Percentiles rank a stretch among this genome's conserved stretches.
Conservation (phyloP, 2,888 invertebrate genomes). For the Dione juno region DNA sequence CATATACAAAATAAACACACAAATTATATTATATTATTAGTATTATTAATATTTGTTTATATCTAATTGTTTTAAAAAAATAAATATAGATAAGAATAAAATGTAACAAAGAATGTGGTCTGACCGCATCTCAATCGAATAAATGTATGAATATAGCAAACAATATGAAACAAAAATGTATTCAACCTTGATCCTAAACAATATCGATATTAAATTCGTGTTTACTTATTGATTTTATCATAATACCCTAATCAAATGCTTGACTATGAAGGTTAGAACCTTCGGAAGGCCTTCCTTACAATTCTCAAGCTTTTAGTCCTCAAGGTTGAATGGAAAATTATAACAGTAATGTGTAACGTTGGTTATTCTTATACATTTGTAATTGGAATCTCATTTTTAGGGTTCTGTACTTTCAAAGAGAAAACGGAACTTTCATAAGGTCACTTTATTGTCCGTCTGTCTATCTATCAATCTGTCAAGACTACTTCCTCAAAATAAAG, state of each 20-base stretch:
- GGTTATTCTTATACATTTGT: background rate
- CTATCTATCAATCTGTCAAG: no score
- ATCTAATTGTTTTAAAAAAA: background rate
- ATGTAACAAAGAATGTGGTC: no score
- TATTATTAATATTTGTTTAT: background rate
- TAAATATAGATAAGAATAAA: background rate
- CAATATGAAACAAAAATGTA: background rate
- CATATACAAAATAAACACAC: background rate
- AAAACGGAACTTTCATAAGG: no score
- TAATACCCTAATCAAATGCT: slow-evolving; percentile 30
- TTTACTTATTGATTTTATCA: slow-evolving; percentile 38
- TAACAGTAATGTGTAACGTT: background rate
- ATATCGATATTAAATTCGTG: slow-evolving; percentile 26
- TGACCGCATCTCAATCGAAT: background rate
- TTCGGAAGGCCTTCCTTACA: slow-evolving; percentile 31
- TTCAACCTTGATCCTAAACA: slow-evolving; percentile 20
- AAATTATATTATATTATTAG: no score
- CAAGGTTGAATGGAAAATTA: slow-evolving; percentile 16
- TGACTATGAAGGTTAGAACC: slow-evolving; percentile 40
- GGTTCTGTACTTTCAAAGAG: no score
- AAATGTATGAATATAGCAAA: background rate
- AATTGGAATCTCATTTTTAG: background rate
- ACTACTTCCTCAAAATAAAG: no score
- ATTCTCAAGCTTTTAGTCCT: slow-evolving; percentile 29
- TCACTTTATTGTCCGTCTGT: no score